Base-by-base conservation (phyloP, 1,140 invertebrate species). In the Amyelois transitella region DNA sequence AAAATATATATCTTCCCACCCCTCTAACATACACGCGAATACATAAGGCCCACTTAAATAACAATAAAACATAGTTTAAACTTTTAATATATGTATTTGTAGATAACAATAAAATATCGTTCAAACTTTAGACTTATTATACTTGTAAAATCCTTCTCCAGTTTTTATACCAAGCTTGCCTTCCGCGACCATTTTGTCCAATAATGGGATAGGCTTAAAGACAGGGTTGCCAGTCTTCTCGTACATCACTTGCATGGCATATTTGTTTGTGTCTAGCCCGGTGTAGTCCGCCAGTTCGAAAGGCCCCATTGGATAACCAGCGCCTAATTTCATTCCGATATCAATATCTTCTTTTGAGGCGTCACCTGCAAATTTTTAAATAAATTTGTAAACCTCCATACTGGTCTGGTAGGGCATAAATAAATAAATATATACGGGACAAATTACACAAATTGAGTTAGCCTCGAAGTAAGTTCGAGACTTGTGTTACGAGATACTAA, bases 81-180 rank as follows among this genome's bases (percentile, higher is more conserved):
- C n/a, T n/a, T n/a, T n/a, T n/a, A n/a, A n/a, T n/a, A n/a, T n/a
- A n/a, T n/a, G n/a, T n/a, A n/a, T n/a, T n/a, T n/a, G n/a, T n/a
- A 43, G n/a, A 55, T 18, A 51, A 58, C 18, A 51, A 48, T 18
- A 12, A 2, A 51, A 38, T 43, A 18, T n/a, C 28, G 25, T 43
- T 45, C 21, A 38, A 22, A n/a, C n/a, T 62, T 77, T 87, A 89
- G n/a, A n/a, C 74, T 92, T 92, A 19, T 90, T 90, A 76, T 97
- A 96, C 62, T 93, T 93, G 81, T 97, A 97, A 72, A 95, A 96
- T 18, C 96, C 96, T 89, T 96, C 93, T 0, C 96, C 96, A 49
- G 91, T 83, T 80, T 97, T 97, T 2, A 91, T 85, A 1, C 96
- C 96, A 1, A 96, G 80, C 85, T 96, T 96, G 18, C 94, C 94